Evolutionary conservation across 30 jellyfish, hydroid and myxozoan genomes (phyloP).

Genomic region (Catostylus mosaicus): DNA sequence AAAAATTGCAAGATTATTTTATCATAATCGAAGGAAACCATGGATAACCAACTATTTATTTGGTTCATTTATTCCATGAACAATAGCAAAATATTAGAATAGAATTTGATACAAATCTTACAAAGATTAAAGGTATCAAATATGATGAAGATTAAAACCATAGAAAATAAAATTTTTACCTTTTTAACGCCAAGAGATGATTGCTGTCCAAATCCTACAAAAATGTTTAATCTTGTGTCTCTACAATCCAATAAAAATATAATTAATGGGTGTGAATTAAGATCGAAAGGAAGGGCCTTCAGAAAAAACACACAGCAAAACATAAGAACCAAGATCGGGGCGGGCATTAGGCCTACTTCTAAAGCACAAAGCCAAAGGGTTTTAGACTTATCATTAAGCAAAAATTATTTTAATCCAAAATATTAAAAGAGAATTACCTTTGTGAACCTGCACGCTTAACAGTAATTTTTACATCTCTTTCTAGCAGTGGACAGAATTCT

Average conservation of each 20-base stretch:
- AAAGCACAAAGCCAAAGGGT: too few relatives aligned
- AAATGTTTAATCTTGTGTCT: slow-evolving; percentile 36
- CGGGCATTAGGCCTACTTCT: too few relatives aligned
- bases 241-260: slow-evolving; percentile 1
- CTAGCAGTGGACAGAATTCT: slow-evolving; percentile 3
- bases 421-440: neutral
- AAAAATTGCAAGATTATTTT: neutral
- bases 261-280: too few relatives aligned
- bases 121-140: neutral
- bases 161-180: slow-evolving; percentile 5
- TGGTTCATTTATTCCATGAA: too few relatives aligned
- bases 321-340: too few relatives aligned
- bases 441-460: slow-evolving; percentile 19
- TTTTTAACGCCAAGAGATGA: slow-evolving; percentile 26
- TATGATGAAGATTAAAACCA: neutral
- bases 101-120: too few relatives aligned
- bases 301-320: too few relatives aligned
- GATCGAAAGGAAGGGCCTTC: too few relatives aligned
- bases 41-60: neutral
- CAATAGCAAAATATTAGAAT: too few relatives aligned
- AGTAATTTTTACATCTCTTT: slow-evolving; percentile 19
- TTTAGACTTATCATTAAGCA: too few relatives aligned
- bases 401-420: too few relatives aligned
- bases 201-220: slow-evolving; percentile 26
- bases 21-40: neutral